Evolutionary conservation across 2,797 vertebrate species (phyloP).

Genomic region (Leuciscus waleckii): DNA sequence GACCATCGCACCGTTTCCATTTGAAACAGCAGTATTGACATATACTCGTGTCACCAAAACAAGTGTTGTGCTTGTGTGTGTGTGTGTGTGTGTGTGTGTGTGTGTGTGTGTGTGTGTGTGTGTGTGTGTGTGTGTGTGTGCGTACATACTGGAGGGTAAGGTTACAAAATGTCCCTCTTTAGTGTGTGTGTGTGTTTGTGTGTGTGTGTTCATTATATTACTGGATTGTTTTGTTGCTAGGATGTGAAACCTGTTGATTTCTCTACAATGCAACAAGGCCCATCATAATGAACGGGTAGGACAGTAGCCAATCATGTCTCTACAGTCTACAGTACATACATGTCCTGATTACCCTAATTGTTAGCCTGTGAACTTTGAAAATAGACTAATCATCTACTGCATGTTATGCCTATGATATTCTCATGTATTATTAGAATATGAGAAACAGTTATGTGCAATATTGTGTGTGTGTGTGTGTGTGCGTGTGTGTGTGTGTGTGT

Average conservation of each 20-base stretch:
- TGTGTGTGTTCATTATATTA: constrained; percentile 74
- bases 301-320: constrained; percentile 77
- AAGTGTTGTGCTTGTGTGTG: constrained; percentile 50
- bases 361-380: constrained; percentile 88
- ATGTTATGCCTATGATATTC: constrained; percentile 86
- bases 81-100: constrained; percentile 60
- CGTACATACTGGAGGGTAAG: constrained; percentile 20
- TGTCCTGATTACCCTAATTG: constrained; percentile 88
- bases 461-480: constrained; percentile 31
- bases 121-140: constrained; percentile 63
- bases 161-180: constrained; percentile 10
- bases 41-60: constrained; percentile 67
- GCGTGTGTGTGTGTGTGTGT: neutral
- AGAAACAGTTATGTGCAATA: constrained; percentile 92
- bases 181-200: constrained; percentile 67
- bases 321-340: constrained; percentile 73
- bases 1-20: constrained; percentile 72
- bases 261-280: constrained; percentile 79
- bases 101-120: constrained; percentile 59
- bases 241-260: constrained; percentile 70
- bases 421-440: constrained; percentile 81
- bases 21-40: constrained; percentile 81
- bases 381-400: constrained; percentile 87
- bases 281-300: constrained; percentile 79
- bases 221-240: constrained; percentile 79